Conservation (phyloP, 2,113 vertebrate species). For the Syngnathus typhle region DNA sequence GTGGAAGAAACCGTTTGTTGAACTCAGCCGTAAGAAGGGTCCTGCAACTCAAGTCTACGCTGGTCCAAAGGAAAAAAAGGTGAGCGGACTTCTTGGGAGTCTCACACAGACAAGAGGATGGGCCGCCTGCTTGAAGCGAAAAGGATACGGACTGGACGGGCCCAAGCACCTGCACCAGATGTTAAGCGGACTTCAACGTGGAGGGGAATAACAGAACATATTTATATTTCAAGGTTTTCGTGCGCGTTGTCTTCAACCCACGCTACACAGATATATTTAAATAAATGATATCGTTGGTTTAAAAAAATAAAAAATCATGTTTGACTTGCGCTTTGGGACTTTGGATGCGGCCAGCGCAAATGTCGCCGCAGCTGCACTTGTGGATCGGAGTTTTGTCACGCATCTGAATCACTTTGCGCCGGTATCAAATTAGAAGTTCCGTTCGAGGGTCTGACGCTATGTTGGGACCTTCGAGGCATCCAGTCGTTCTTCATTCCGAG, state of each 20-base stretch:
- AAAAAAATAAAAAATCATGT: neutral
- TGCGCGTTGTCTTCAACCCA: too few relatives aligned
- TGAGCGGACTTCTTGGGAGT: too few relatives aligned
- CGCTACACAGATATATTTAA: conserved; percentile 67
- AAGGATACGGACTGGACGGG: neutral
- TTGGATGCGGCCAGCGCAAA: too few relatives aligned
- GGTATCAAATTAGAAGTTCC: neutral
- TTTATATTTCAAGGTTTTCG: too few relatives aligned
- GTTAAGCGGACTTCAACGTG: neutral
- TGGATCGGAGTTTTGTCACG: too few relatives aligned
- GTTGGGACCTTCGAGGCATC: neutral
- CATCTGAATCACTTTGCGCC: neutral
- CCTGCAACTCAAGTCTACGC: neutral
- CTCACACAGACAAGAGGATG: neutral
- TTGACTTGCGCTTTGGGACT: too few relatives aligned
- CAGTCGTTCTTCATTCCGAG: neutral
- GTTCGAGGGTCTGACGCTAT: neutral
- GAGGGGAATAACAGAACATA: conserved; percentile 49
- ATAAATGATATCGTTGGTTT: conserved; percentile 73
- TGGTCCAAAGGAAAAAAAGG: neutral
- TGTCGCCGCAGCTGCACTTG: neutral
- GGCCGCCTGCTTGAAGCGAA: neutral
- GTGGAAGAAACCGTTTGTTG: neutral
- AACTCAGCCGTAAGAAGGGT: neutral
- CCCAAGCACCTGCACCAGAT: neutral